Evolutionary conservation across 2,888 invertebrate genomes (phyloP).

Genomic region (Pyrochroa serraticornis): DNA sequence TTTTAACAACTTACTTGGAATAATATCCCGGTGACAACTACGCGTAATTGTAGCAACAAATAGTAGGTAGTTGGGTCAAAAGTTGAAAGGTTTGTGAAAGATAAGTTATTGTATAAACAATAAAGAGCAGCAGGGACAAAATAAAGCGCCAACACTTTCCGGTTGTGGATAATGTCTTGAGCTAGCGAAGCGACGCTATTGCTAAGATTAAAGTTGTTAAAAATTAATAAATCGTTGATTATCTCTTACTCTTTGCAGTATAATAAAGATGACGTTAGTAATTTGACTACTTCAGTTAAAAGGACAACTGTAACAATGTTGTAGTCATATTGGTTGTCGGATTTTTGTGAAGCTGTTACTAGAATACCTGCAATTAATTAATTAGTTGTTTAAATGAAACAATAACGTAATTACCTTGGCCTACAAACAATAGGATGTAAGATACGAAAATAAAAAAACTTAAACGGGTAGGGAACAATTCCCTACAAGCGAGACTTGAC

Average conservation of each 20-base stretch:
- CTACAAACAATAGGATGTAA: conserved; percentile 88
- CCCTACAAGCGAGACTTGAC: conserved; percentile 60
- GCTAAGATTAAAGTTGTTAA: conserved; percentile 61
- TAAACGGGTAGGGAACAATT: conserved; percentile 83
- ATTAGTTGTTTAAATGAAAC: conserved; percentile 6
- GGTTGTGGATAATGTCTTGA: conserved; percentile 64
- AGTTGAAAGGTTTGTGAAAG: conserved; percentile 86
- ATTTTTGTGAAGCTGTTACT: conserved; percentile 86
- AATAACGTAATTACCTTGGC: conserved; percentile 75
- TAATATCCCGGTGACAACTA: conserved; percentile 88
- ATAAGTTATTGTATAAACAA: conserved; percentile 92
- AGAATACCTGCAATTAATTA: conserved; percentile 75
- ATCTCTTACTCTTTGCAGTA: conserved; percentile 72
- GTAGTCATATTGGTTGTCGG: conserved; percentile 81
- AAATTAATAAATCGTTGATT: neutral
- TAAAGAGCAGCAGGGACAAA: conserved; percentile 91
- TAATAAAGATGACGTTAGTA: conserved; percentile 72
- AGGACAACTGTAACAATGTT: conserved; percentile 88
- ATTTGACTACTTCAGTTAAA: conserved; percentile 84
- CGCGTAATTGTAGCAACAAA: conserved; percentile 85
- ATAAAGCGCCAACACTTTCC: conserved; percentile 76
- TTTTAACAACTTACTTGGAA: conserved; percentile 74
- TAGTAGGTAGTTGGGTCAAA: conserved; percentile 97
- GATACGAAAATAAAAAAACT: conserved; percentile 81
- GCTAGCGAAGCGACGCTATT: conserved; percentile 63